A percentile compares a stretch with the other conserved stretches of the same genome.
These are phyloP conservation scores for Cyclargus thomasi DNA, from an alignment of 1,140 invertebrate species.

Conservation along the genomic window DNA sequence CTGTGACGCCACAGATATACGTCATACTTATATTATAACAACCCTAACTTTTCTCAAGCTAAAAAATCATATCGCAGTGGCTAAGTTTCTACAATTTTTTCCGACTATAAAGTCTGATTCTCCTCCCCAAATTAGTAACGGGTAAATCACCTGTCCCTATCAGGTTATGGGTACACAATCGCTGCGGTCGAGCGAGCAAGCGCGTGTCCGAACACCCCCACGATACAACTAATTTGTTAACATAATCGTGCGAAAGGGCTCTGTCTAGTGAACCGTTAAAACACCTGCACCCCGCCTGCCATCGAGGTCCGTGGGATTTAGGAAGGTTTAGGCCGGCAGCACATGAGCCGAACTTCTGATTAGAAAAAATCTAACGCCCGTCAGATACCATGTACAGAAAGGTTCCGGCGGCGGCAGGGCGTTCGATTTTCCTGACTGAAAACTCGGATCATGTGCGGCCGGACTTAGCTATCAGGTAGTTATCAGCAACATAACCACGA, in stretches of 20 bases:
- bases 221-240: slow-evolving; percentile 39
- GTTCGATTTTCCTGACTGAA: no score
- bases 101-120: not conserved
- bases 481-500: no score
- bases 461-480: no score
- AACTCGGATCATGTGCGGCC: no score
- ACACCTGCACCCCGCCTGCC: slow-evolving; percentile 25
- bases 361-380: no score
- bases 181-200: slow-evolving; percentile 35
- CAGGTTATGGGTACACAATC: slow-evolving; percentile 33
- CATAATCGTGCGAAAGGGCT: slow-evolving; percentile 37
- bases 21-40: no score
- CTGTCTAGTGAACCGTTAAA: slow-evolving; percentile 34
- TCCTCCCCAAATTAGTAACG: not conserved
- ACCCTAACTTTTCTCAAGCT: no score
- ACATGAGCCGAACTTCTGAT: no score
- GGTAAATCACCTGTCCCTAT: slow-evolving; percentile 17
- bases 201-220: slow-evolving; percentile 19
- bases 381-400: no score
- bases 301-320: not conserved
- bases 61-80: no score
- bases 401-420: no score
- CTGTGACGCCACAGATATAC: no score
- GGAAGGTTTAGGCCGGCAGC: not conserved
- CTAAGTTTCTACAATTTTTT: not conserved